These are phyloP conservation scores for Aspidapion aeneum DNA, from an alignment of 2,888 invertebrate species.

Conservation along the genomic window DNA sequence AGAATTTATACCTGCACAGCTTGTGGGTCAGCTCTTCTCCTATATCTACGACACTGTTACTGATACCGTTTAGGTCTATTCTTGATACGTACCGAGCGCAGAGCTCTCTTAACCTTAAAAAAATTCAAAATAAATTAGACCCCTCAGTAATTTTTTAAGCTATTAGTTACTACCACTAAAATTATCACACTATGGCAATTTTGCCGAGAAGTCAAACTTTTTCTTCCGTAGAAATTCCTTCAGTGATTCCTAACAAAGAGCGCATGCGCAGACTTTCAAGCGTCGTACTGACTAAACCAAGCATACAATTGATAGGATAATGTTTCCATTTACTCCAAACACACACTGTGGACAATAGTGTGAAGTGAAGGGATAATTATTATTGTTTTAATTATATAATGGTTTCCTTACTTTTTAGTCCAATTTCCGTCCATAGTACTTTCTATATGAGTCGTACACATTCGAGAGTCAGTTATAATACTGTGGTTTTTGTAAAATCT, in stretches of 20 bases:
- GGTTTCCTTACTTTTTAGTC: constrained; percentile 36
- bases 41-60: constrained; percentile 27
- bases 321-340: too few species aligned
- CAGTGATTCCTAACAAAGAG: too few species aligned
- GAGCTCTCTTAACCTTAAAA: constrained; percentile 34
- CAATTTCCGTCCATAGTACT: constrained; percentile 34
- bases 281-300: too few species aligned
- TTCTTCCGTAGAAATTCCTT: too few species aligned
- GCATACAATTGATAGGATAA: too few species aligned
- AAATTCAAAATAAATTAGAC: constrained; percentile 7
- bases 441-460: constrained; percentile 31
- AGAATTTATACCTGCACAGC: constrained; percentile 32
- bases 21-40: constrained; percentile 28
- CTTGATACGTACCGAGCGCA: constrained; percentile 30
- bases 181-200: too few species aligned
- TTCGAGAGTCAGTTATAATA: constrained; percentile 30
- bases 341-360: too few species aligned
- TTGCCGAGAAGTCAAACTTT: too few species aligned
- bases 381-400: too few species aligned
- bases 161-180: too few species aligned
- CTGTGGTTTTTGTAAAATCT: constrained; percentile 28
- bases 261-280: too few species aligned
- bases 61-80: constrained; percentile 29
- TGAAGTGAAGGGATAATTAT: too few species aligned
- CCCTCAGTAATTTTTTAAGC: background rate